phyloP scores from a whole-genome alignment of 2,888 invertebrate genomes.

The Horisme vitalbata region DNA sequence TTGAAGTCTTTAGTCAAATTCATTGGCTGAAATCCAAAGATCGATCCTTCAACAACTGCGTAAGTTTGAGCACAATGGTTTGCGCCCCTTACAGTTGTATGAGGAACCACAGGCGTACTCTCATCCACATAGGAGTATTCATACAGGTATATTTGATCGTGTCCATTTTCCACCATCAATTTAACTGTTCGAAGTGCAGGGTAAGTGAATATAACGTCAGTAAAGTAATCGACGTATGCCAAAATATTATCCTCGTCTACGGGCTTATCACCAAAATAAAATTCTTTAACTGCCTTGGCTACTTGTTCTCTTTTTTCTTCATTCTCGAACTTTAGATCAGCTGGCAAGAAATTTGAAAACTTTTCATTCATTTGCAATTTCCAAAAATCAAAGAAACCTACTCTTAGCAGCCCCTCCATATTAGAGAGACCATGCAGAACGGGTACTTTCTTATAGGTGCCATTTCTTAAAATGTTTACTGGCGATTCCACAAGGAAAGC shows the following conservation, averaged over 20 bases:
- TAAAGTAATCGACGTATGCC: constrained; percentile 45
- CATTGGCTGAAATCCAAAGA: neutral
- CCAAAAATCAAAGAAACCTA: constrained; percentile 43
- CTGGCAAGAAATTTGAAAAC: constrained; percentile 57
- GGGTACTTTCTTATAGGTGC: constrained; percentile 45
- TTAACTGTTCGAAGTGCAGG: constrained; percentile 38
- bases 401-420: constrained; percentile 53
- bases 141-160: constrained; percentile 45
- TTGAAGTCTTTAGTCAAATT: constrained; percentile 32
- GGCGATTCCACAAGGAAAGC: constrained; percentile 48
- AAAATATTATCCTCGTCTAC: constrained; percentile 38
- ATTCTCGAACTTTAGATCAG: constrained; percentile 45
- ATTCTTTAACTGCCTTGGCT: constrained; percentile 41
- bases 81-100: constrained; percentile 42
- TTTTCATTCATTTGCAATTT: constrained; percentile 51
- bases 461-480: constrained; percentile 43
- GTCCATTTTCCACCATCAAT: constrained; percentile 38
- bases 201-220: constrained; percentile 43
- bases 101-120: constrained; percentile 27
- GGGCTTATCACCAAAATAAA: constrained; percentile 44
- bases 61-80: constrained; percentile 41
- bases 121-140: constrained; percentile 45
- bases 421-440: constrained; percentile 52
- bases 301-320: constrained; percentile 41
- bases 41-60: constrained; percentile 37